phyloP scores from a whole-genome alignment of 2,797 vertebrate genomes.

The Acrossocheilus fasciatus region DNA sequence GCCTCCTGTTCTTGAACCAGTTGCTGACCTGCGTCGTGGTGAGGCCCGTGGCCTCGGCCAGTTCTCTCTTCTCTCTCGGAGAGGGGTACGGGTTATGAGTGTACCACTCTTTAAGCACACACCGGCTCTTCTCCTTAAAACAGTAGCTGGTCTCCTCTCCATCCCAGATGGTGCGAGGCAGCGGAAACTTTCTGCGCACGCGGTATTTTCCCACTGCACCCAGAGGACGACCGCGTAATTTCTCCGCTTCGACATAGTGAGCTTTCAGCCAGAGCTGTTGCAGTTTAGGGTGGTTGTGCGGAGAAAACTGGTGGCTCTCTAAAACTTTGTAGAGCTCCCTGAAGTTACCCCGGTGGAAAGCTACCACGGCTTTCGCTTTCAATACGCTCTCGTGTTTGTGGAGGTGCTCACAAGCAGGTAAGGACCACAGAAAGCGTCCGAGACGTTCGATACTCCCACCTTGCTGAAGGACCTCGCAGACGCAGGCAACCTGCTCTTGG shows the following conservation, averaged over 20 bases:
- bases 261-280: slow-evolving; percentile 86
- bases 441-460: slow-evolving; percentile 86
- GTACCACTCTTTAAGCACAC: slow-evolving; percentile 84
- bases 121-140: slow-evolving; percentile 86
- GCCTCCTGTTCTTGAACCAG: slow-evolving; percentile 85
- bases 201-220: slow-evolving; percentile 85
- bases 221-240: slow-evolving; percentile 81
- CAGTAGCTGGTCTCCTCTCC: slow-evolving; percentile 87
- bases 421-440: slow-evolving; percentile 86
- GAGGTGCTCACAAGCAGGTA: slow-evolving; percentile 86
- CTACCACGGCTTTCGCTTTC: slow-evolving; percentile 86
- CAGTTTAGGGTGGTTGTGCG: slow-evolving; percentile 82
- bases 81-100: slow-evolving; percentile 78
- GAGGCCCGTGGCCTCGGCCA: slow-evolving; percentile 74
- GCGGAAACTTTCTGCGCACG: slow-evolving; percentile 83
- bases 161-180: slow-evolving; percentile 85
- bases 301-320: slow-evolving; percentile 84
- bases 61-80: slow-evolving; percentile 81
- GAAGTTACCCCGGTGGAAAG: slow-evolving; percentile 84
- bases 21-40: slow-evolving; percentile 82
- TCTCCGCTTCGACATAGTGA: slow-evolving; percentile 84
- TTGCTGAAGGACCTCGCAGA: slow-evolving; percentile 87
- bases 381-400: slow-evolving; percentile 88
- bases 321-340: slow-evolving; percentile 84
- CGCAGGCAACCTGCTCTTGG: slow-evolving; percentile 88